Evolutionary conservation across 2,888 invertebrate species (phyloP).

Genomic region (Stenodema calcarata): DNA sequence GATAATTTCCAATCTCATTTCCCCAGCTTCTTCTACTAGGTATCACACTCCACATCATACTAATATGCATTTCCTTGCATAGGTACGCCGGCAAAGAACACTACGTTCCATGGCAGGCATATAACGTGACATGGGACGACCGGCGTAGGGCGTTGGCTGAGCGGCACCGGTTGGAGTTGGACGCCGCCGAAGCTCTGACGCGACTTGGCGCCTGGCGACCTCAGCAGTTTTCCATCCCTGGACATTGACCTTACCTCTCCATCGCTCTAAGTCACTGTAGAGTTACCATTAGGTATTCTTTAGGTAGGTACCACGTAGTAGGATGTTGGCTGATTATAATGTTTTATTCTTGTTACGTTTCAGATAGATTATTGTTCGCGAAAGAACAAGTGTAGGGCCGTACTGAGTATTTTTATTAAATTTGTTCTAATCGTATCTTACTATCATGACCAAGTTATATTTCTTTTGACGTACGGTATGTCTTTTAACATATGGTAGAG

Average conservation of each 20-base stretch:
- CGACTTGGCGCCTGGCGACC: constrained; percentile 62
- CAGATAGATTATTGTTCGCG: not conserved
- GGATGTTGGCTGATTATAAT: too few species aligned
- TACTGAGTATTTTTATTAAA: not conserved
- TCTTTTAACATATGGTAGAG: too few species aligned
- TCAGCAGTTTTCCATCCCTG: constrained; percentile 31
- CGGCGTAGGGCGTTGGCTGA: not conserved
- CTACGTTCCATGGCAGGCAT: constrained; percentile 63
- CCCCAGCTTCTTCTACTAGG: too few species aligned
- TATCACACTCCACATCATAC: not conserved
- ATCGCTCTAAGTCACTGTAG: not conserved
- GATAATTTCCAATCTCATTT: too few species aligned
- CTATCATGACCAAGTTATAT: too few species aligned
- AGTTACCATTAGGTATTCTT: not conserved
- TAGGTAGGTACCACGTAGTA: too few species aligned
- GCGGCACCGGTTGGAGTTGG: constrained; percentile 70
- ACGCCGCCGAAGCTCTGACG: constrained; percentile 78
- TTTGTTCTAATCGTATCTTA: too few species aligned
- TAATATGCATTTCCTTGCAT: not conserved
- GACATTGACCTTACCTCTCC: constrained; percentile 17
- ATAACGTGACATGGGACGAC: constrained; percentile 42
- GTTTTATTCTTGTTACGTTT: not conserved
- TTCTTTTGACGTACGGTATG: too few species aligned
- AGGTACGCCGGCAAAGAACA: not conserved
- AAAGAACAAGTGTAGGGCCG: not conserved